phyloP scores from a whole-genome alignment of 2,797 vertebrate genomes.

The Pipistrellus pygmaeus region DNA sequence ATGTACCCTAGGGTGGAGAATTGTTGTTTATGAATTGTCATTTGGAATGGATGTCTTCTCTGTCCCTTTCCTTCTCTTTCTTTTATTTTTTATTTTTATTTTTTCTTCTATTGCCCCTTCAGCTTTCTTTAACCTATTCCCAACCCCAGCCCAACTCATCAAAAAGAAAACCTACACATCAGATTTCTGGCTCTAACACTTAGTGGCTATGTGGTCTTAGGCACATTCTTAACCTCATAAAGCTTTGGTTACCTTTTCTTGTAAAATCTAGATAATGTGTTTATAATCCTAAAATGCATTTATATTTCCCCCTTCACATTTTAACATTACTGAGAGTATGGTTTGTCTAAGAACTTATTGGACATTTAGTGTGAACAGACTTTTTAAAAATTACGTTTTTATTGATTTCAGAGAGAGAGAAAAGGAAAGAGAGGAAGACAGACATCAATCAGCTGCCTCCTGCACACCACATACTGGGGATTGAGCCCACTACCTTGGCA shows the following conservation, averaged over 20 bases:
- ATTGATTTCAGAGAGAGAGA: background rate
- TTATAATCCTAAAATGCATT: background rate
- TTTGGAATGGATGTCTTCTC: background rate
- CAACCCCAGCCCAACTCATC: background rate
- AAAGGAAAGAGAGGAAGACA: background rate
- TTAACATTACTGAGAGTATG: background rate
- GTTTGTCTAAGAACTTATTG: background rate
- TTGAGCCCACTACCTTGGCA: background rate
- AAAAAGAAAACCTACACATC: background rate
- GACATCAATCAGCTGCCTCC: background rate
- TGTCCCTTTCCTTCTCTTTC: background rate
- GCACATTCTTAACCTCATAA: background rate
- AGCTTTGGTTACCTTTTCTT: background rate
- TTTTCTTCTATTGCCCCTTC: background rate
- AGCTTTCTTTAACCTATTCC: background rate
- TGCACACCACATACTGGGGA: background rate
- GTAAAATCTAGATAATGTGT: background rate
- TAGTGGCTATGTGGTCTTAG: background rate
- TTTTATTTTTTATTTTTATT: background rate
- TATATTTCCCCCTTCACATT: background rate
- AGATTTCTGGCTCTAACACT: background rate
- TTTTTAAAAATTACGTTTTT: background rate
- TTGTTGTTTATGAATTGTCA: background rate
- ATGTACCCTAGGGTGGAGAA: slow-evolving; percentile 8
- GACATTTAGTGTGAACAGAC: background rate